Base-by-base conservation (phyloP, 2,113 vertebrate species). In the Gobius niger region DNA sequence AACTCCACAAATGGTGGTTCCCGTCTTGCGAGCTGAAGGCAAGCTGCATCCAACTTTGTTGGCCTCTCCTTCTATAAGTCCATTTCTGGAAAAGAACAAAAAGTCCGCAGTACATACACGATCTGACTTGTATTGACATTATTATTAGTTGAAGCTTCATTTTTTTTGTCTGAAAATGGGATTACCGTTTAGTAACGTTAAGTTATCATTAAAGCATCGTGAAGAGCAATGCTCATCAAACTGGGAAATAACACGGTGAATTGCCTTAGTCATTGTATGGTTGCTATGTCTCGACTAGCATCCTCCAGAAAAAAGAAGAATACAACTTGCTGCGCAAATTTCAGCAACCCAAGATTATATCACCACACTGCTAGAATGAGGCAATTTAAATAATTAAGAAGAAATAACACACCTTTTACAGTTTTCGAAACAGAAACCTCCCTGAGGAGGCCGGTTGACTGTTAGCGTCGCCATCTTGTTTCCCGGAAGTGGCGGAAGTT, bases 1-100 rank as follows among this genome's bases (percentile, higher is more conserved):
- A 5, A 99, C 53, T 0, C 97, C 97, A 47, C 95, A 96, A 74
- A 99, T 99, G 13, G 97, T 99, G 1, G 97, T 99, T 71, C 97
- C 97, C 0, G 97, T 98, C 90, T 98, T 98, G 34, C 95, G 93
- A 40, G 95, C 93, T 24, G 90, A 46, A 10, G 96, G 96, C 54
- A 95, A 73, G 7, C 89, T 92, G 70, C 81, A 88, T 7, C 96
- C 96, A 63, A 94, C 85, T 79, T 91, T 93, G 4, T 40, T 77
- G 1, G 93, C 88, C 65, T 96, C 94, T 4, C 83, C 80, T 81
- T 96, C 94, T 84, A 99, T 78, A 2, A 89, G 18, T 0, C 90
- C 92, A 92, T 98, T 98, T 91, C 97, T 99, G 70, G 60, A 85
- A 62, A 7, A 56, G 34, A 40, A 54, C 41, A 12, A 12, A 7